A percentile compares a stretch with the other conserved stretches of the same genome.
phyloP scores from a whole-genome alignment of 2,113 vertebrate species.

The Triplophysa dalaica region DNA sequence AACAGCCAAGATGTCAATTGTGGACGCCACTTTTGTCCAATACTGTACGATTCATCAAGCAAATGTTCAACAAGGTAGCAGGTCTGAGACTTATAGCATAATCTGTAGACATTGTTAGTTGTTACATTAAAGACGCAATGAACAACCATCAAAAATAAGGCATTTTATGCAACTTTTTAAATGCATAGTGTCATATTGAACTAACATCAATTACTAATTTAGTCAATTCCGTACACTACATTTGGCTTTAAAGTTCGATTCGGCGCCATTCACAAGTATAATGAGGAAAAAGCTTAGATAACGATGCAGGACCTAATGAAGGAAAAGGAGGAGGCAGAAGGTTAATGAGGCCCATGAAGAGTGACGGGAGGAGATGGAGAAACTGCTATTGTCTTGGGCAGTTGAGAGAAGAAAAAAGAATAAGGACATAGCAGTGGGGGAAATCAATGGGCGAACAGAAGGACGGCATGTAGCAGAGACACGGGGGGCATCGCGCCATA shows the following conservation, averaged over 20 bases:
- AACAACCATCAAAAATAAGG: no score
- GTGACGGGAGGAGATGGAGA: conserved; percentile 23
- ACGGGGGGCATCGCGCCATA: conserved; percentile 37
- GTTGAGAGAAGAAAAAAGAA: conserved; percentile 40
- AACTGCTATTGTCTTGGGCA: conserved; percentile 49
- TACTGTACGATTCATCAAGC: no score
- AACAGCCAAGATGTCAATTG: no score
- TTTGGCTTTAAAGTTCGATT: not conserved
- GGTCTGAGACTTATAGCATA: no score
- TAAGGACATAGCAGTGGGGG: conserved; percentile 7
- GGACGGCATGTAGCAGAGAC: conserved; percentile 42
- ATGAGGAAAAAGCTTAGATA: conserved; percentile 31
- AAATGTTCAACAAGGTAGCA: no score
- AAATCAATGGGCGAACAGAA: conserved; percentile 57
- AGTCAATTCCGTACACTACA: not conserved
- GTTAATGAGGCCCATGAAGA: conserved; percentile 50
- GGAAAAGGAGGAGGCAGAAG: conserved; percentile 45
- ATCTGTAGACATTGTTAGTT: no score
- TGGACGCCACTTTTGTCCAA: no score
- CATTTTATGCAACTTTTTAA: no score
- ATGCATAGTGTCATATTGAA: no score
- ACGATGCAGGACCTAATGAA: conserved; percentile 24
- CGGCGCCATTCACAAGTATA: conserved; percentile 23
- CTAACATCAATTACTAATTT: no score
- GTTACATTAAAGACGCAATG: no score